Conservation (phyloP, 2,797 vertebrate genomes). For the Poeciliopsis turneri region DNA sequence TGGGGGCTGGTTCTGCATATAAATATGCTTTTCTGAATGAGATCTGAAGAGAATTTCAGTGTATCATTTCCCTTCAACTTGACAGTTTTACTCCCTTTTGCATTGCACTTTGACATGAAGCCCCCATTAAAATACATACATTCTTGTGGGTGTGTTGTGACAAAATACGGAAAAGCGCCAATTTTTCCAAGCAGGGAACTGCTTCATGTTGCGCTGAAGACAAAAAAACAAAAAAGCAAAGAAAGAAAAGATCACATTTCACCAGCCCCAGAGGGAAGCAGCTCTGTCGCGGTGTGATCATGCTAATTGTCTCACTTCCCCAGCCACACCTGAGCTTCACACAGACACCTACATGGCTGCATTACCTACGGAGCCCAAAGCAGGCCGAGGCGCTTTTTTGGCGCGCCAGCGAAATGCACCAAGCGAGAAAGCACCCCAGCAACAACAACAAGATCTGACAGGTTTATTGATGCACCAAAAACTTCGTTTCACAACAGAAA, state of each 20-base stretch:
- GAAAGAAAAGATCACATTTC: slow-evolving; percentile 6
- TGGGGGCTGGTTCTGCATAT: neutral
- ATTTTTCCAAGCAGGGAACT: slow-evolving; percentile 15
- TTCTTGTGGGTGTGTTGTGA: neutral
- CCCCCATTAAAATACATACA: neutral
- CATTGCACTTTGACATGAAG: neutral
- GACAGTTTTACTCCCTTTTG: neutral
- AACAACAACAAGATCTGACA: slow-evolving; percentile 2
- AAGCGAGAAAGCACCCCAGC: slow-evolving; percentile 13
- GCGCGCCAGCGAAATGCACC: neutral
- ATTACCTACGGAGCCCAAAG: slow-evolving; percentile 6
- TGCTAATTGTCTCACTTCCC: slow-evolving; percentile 69
- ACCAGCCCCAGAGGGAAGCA: slow-evolving; percentile 27
- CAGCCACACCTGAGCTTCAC: slow-evolving; percentile 65
- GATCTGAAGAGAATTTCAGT: neutral
- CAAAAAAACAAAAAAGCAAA: neutral
- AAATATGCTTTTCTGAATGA: neutral
- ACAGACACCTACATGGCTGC: slow-evolving; percentile 12
- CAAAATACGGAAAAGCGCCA: neutral
- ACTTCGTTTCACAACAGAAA: slow-evolving; percentile 3
- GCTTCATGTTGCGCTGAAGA: neutral
- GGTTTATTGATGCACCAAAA: neutral
- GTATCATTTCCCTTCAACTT: neutral
- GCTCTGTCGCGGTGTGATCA: slow-evolving; percentile 59
- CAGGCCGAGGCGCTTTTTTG: neutral